Evolutionary conservation across 2,888 invertebrate genomes (phyloP), one percentile per base, ranked within the genome.

Genomic region (Hartigia nigra): DNA sequence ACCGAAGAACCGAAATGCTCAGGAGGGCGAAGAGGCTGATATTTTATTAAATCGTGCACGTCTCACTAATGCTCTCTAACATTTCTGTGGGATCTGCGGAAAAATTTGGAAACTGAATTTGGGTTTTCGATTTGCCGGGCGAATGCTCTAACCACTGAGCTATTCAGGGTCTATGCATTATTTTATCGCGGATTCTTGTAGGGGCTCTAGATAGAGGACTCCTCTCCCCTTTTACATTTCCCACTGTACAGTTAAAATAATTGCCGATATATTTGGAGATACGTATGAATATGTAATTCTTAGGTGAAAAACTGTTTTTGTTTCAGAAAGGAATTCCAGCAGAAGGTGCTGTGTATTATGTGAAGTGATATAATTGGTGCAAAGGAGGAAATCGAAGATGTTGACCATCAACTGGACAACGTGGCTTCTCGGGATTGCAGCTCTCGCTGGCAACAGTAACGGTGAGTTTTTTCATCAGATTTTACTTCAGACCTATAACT

Each of bases 371-470:
- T 83, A 82, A 79, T 84, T 79, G 82, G 55, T 85, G 81, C 36
- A 35, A 31, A 81, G 80, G 80, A 81, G 82, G 83, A 83, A 84
- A 85, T 85, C 85, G 87, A 90, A 90, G 86, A 89, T 89, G 90
- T 87, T 87, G 83, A 86, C 84, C 85, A 84, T 87, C 86, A 84
- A 84, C 82, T 85, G 84, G 82, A 82, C 86, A 82, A 86, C 87
- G 82, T 88, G 89, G 87, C 84, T 90, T 84, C 85, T 88, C 83
- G 87, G 88, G 85, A 87, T 90, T 84, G 86, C 90, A 86, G 88
- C 86, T 81, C 81, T 90, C 82, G 85, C 86, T 81, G 83, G 89
- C 82, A 85, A 90, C 86, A 88, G 87, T 81, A 89, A 89, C 82
- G 90, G 90, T 90, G 83, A 90, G 90, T 90, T 3, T 35, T 74